These are phyloP conservation scores for Laupala kohalensis DNA, from an alignment of 1,140 invertebrate species.

Conservation along the genomic window DNA sequence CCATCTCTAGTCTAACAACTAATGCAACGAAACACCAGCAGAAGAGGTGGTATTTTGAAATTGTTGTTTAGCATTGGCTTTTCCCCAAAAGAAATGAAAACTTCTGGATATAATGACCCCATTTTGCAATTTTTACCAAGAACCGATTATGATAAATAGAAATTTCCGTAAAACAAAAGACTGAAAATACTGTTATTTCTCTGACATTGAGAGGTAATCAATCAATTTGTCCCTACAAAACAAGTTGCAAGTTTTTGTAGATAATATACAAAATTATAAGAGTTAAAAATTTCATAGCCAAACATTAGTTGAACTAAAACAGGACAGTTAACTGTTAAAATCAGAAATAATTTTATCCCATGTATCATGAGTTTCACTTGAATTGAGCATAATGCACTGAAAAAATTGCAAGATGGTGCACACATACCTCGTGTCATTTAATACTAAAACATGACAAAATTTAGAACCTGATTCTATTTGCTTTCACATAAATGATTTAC, in stretches of 20 bases:
- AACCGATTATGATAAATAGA: no score
- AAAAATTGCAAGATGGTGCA: background rate
- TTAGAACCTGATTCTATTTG: background rate
- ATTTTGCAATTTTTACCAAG: background rate
- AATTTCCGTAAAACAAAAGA: no score
- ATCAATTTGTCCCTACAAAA: no score
- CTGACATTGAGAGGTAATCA: no score
- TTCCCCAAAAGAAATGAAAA: background rate
- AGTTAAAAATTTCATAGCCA: no score
- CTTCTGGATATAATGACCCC: background rate
- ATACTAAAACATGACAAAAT: background rate
- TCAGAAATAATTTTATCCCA: no score
- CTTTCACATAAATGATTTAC: background rate
- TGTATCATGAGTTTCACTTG: background rate
- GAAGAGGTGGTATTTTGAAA: background rate
- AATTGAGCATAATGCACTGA: no score
- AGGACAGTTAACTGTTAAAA: no score
- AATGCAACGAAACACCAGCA: background rate
- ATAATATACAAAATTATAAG: no score
- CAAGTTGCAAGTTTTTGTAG: no score
- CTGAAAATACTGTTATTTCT: no score
- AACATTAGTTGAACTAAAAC: no score
- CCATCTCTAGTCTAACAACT: background rate
- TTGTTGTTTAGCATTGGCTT: background rate
- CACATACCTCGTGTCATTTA: background rate